phyloP scores from a whole-genome alignment of 2,797 vertebrate genomes.

The Oreortyx pictus region DNA sequence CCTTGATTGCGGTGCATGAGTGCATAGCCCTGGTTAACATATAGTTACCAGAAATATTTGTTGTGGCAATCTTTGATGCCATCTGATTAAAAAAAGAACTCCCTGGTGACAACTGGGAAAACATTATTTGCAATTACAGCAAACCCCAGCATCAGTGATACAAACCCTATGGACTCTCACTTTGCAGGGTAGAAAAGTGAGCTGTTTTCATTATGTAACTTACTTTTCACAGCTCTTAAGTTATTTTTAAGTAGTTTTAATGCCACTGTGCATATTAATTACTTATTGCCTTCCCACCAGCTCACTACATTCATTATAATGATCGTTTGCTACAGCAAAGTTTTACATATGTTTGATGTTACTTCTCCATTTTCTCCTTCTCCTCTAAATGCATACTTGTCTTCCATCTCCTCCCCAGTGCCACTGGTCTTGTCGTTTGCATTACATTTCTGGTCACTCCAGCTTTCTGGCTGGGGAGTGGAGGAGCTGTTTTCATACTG shows the following conservation, averaged over 20 bases:
- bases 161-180: neutral
- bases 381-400: neutral
- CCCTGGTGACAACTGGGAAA: neutral
- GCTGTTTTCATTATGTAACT: conserved; percentile 71
- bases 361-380: conserved; percentile 16
- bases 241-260: conserved; percentile 77
- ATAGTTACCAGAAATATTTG: conserved; percentile 4
- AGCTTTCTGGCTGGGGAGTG: neutral
- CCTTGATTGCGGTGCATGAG: neutral
- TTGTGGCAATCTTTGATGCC: neutral
- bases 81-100: conserved; percentile 29
- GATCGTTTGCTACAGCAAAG: conserved; percentile 11
- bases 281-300: conserved; percentile 68
- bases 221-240: conserved; percentile 76
- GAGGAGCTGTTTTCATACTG: neutral
- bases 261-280: conserved; percentile 71
- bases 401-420: neutral
- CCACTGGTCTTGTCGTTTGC: neutral
- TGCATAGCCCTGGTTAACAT: neutral
- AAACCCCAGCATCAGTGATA: neutral
- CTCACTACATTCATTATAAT: conserved; percentile 63
- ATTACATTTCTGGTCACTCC: neutral
- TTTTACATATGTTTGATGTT: conserved; percentile 25
- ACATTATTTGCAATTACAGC: neutral
- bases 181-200: conserved; percentile 64